Evolutionary conservation across 2,797 vertebrate genomes (phyloP).

Genomic region (Danio choprae): DNA sequence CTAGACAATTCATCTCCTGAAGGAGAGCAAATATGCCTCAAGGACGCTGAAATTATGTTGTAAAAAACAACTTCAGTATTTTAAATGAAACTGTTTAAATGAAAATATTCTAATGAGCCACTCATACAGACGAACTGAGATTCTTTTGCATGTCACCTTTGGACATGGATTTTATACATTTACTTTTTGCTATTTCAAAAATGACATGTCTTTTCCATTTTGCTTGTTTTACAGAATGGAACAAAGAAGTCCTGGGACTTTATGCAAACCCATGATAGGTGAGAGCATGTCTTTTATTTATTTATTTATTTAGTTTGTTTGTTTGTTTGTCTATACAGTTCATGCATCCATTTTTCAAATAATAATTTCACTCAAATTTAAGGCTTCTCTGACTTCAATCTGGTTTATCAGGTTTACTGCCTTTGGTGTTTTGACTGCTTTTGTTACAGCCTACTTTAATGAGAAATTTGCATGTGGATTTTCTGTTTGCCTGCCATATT

Average conservation of each 20-base stretch:
- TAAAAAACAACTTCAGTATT: background rate
- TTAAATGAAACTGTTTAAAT: background rate
- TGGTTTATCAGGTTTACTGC: background rate
- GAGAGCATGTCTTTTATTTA: background rate
- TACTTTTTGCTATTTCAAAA: too few species aligned
- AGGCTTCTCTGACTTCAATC: background rate
- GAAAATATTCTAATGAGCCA: background rate
- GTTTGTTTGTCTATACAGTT: background rate
- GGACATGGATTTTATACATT: background rate
- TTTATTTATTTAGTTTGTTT: too few species aligned
- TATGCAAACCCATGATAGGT: slow-evolving; percentile 94
- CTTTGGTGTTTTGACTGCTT: background rate
- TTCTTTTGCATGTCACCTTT: background rate
- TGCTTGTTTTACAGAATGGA: slow-evolving; percentile 84
- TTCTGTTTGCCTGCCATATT: background rate
- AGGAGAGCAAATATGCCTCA: background rate
- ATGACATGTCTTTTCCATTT: slow-evolving; percentile 34
- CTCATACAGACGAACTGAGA: background rate
- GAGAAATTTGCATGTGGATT: slow-evolving; percentile 18
- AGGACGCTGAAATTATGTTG: background rate
- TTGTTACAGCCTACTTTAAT: background rate
- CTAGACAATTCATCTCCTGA: background rate
- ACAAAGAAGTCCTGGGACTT: slow-evolving; percentile 92
- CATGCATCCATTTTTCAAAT: background rate
- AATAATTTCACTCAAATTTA: background rate